Evolutionary conservation across 2,888 invertebrate genomes (phyloP).

Genomic region (Drosophila suboccidentalis): DNA sequence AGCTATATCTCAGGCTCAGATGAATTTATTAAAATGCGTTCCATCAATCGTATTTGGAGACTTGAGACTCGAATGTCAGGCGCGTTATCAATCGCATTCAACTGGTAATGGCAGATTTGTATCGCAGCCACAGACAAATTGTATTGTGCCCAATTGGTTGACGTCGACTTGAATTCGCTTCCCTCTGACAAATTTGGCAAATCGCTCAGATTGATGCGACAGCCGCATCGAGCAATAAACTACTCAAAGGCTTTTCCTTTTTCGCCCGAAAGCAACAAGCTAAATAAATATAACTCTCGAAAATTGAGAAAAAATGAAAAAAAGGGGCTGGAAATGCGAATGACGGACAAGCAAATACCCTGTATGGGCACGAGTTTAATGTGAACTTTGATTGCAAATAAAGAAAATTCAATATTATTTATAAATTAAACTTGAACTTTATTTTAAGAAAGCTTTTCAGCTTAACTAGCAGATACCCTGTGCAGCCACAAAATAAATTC

Average conservation of each 20-base stretch:
- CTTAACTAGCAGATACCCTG: background rate
- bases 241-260: slow-evolving; percentile 51
- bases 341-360: slow-evolving; percentile 8
- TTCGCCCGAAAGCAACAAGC: slow-evolving; percentile 53
- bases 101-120: slow-evolving; percentile 25
- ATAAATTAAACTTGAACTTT: background rate
- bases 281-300: slow-evolving; percentile 68
- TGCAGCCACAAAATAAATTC: background rate
- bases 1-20: background rate
- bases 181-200: slow-evolving; percentile 43
- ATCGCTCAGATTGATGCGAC: slow-evolving; percentile 51
- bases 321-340: background rate
- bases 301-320: slow-evolving; percentile 35
- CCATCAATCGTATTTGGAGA: slow-evolving; percentile 5
- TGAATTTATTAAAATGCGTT: background rate
- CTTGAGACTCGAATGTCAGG: slow-evolving; percentile 13
- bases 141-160: slow-evolving; percentile 43
- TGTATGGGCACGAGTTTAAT: background rate
- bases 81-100: slow-evolving; percentile 12
- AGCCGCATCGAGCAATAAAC: slow-evolving; percentile 51
- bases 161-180: slow-evolving; percentile 41
- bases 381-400: background rate
- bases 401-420: background rate
- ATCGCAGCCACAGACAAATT: slow-evolving; percentile 44
- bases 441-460: background rate